Base-by-base conservation (phyloP, 2,888 invertebrate genomes). In the Trissoscelio sp. region DNA sequence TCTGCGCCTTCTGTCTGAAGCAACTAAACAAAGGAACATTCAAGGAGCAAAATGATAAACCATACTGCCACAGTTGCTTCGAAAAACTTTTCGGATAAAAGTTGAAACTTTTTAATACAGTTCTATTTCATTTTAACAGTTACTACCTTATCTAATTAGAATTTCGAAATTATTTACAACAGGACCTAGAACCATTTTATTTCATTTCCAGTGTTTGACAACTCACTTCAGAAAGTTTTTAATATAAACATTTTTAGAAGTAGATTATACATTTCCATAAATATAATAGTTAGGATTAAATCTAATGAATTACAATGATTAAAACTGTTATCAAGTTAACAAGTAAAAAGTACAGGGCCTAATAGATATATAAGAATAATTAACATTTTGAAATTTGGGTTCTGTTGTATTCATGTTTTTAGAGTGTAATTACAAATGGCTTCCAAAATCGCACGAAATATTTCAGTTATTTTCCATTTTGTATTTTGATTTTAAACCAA, bases 11-110 rank as follows among this genome's bases (percentile, higher is more conserved):
- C 93, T 99, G 99, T 90, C 93, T 98, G 83, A 96, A 98, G 89
- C 99, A 99, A 91, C 94, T 99, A 85, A 99, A 99, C 92, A 99
- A 99, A 91, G 99, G 99, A 88, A 99, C 99, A 0, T 99, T 99
- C 92, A 99, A 99, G 92, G 99, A 99, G 92, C 98, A 99, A 91
- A 98, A 98, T 91, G 98, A 98, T 89, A 98, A 99, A 91, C 99
- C 99, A 0, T 99, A 99, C 92, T 99, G 99, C 92, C 99, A 99
- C 91, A 94, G 94, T 81, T 99, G 99, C 92, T 99, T 99, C 91
- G 98, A 98, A 84, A 99, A 98, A 91, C 94, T 99, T 39, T 99
- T 98, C 90, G 97, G 98, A 83, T 98, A 94, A 93, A 78, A 55
- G n/a, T n/a, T n/a, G n/a, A n/a, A n/a, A n/a, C n/a, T n/a, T n/a